These are phyloP conservation scores for Dermochelys coriacea DNA, from an alignment of 2,797 vertebrate genomes.

Conservation along the genomic window DNA sequence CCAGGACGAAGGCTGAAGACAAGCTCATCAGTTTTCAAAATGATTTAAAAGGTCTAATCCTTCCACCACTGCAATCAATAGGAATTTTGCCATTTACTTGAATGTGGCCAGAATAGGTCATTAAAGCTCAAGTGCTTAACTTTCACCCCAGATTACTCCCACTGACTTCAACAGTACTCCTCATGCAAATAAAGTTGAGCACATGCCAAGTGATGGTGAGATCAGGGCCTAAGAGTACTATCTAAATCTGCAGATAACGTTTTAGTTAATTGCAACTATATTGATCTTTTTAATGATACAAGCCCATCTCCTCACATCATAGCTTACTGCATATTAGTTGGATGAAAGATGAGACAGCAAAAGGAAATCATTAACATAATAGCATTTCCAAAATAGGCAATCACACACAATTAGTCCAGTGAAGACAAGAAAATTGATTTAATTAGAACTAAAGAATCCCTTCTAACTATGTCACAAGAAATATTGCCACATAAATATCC, in stretches of 20 bases:
- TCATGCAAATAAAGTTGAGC: background rate
- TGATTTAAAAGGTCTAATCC: background rate
- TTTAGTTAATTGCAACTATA: background rate
- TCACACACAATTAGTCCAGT: conserved; percentile 6
- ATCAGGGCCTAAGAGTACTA: background rate
- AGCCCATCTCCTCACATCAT: background rate
- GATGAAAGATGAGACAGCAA: conserved; percentile 16
- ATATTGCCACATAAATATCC: background rate
- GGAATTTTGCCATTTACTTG: background rate
- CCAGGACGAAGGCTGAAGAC: background rate
- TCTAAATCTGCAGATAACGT: background rate
- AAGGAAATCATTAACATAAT: conserved; percentile 7
- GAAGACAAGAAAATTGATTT: conserved; percentile 7
- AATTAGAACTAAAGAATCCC: conserved; percentile 12
- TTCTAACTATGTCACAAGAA: background rate
- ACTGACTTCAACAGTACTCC: background rate
- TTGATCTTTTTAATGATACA: background rate
- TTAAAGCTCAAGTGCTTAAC: background rate
- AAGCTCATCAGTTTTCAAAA: background rate
- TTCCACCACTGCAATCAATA: background rate
- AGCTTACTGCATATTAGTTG: background rate
- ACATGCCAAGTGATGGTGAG: background rate
- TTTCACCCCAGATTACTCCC: background rate
- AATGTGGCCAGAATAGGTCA: background rate
- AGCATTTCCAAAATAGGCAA: conserved; percentile 29